Conservation (phyloP, 2,797 vertebrate species). For the Pyrocephalus nanus region DNA sequence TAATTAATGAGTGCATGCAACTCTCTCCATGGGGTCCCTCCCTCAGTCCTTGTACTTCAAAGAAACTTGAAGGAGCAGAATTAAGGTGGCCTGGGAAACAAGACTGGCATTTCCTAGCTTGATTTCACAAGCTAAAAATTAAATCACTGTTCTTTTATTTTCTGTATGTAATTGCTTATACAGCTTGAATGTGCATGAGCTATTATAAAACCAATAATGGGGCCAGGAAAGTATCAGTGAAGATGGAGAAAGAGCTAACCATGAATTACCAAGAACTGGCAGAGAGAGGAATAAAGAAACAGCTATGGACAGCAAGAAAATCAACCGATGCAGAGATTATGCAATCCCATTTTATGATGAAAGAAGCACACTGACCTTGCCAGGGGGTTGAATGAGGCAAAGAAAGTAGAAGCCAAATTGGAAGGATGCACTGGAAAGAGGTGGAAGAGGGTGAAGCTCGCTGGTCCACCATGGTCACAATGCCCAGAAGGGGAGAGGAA, state of each 20-base stretch:
- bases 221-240: conserved; percentile 14
- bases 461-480: neutral
- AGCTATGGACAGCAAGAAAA: neutral
- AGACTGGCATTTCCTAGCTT: conserved; percentile 21
- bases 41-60: conserved; percentile 1
- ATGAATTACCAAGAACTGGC: neutral
- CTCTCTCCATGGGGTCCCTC: conserved; percentile 2
- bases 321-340: neutral
- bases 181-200: neutral
- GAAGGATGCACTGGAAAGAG: neutral
- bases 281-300: neutral
- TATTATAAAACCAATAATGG: conserved; percentile 8
- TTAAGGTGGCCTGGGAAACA: neutral
- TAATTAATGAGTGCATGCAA: conserved; percentile 22
- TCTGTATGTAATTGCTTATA: conserved; percentile 2
- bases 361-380: conserved; percentile 25
- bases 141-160: conserved; percentile 27
- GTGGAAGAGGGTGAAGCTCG: neutral
- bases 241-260: conserved; percentile 8
- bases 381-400: neutral
- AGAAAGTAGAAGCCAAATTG: conserved; percentile 6
- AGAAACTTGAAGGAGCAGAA: conserved; percentile 5
- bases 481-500: neutral
- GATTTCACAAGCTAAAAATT: conserved; percentile 15
- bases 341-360: neutral